These are phyloP conservation scores for Lates calcarifer DNA, from an alignment of 2,113 vertebrate species.

Conservation along the genomic window DNA sequence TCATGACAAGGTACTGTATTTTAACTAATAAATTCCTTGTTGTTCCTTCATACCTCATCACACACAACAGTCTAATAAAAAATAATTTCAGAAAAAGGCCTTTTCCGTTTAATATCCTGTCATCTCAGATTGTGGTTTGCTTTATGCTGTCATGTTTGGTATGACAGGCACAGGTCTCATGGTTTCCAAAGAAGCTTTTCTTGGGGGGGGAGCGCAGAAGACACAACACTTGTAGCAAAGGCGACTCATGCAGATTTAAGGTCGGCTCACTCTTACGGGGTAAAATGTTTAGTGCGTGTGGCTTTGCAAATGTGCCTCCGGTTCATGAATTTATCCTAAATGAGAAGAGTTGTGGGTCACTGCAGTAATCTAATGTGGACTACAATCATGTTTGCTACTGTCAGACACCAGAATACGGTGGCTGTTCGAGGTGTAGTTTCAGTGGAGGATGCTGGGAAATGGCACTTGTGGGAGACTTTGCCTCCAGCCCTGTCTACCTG, in stretches of 20 bases:
- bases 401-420: constrained; percentile 50
- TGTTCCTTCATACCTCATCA: background rate
- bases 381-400: constrained; percentile 70
- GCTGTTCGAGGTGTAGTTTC: constrained; percentile 57
- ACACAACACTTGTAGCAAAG: constrained; percentile 30
- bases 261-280: constrained; percentile 11
- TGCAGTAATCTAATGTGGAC: constrained; percentile 43
- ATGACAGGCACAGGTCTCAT: background rate
- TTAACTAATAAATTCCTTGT: background rate
- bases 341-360: constrained; percentile 26
- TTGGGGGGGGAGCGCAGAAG: constrained; percentile 3
- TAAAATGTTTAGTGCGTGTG: constrained; percentile 34
- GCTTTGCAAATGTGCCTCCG: constrained; percentile 13
- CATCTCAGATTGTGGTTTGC: constrained; percentile 11
- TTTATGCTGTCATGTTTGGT: constrained; percentile 10
- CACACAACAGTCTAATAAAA: background rate
- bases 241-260: constrained; percentile 43
- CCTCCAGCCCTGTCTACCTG: constrained; percentile 77
- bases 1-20: background rate
- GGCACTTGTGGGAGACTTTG: constrained; percentile 82
- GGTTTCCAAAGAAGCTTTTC: constrained; percentile 28
- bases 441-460: constrained; percentile 75
- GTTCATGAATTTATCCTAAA: constrained; percentile 3
- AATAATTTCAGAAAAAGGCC: background rate
- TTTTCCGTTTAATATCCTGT: background rate